Evolutionary conservation across 2,888 invertebrate genomes (phyloP), one percentile per base, ranked within the genome.

Genomic region (Andrena dorsata): DNA sequence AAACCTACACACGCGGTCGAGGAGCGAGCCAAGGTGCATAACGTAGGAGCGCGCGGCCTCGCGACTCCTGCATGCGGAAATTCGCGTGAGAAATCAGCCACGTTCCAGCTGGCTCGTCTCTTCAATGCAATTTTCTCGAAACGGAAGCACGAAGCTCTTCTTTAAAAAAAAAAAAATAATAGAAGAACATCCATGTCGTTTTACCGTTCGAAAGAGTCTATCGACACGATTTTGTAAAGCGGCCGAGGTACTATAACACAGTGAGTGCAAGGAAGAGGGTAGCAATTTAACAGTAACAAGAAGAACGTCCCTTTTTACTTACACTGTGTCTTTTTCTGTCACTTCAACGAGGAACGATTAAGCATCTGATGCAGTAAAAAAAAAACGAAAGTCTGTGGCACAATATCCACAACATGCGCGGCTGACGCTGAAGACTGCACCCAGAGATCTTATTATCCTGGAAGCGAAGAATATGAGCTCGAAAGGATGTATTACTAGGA

Each of bases 21-120:
- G 72, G 51, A 79, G 56, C 73, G 30, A 69, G 61, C 23, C 8
- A 35, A 20, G 66, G 51, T 51, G 51, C 64, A 53, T 64, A 66
- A 26, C 73, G 80, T 69, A 73, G 65, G 41, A 73, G 73, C 41
- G 41, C 69, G n/a, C 10, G 61, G 30, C 56, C 28, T 26, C 56
- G 77, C 77, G 77, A 71, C 68, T 85, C 49, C 61, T 72, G 75
- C 75, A 80, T 64, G 73, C 75, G 84, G 82, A 83, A 83, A 84
- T 76, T 86, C 69, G 74, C 86, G 80, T 82, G 86, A 84, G 84
- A 87, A 87, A 78, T 70, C 71, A 63, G 30, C 73, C 74, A 51
- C 49, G 73, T 73, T 76, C 30, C 74, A 65, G 63, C 49, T 26
- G 30, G 73, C 64, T 75, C 69, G 35, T 16, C 20, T 23, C 65